phyloP scores from a whole-genome alignment of 2,113 vertebrate genomes.

The Serinus canaria region DNA sequence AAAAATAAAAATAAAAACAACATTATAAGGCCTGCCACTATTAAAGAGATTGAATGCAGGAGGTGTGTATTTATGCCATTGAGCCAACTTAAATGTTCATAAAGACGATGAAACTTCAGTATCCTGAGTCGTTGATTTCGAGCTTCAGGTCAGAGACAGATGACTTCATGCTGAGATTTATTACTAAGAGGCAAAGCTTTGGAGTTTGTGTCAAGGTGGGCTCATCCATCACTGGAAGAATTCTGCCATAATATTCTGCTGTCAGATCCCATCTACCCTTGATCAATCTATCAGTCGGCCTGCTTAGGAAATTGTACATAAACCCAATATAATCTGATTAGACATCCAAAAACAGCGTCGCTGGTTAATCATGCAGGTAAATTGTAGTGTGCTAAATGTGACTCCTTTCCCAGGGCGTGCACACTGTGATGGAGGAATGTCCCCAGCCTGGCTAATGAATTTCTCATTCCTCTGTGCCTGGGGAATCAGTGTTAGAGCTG shows the following conservation, averaged over 20 bases:
- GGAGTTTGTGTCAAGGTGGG: slow-evolving; percentile 58
- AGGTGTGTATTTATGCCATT: slow-evolving; percentile 40
- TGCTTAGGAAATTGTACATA: slow-evolving; percentile 55
- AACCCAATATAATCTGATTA: slow-evolving; percentile 27
- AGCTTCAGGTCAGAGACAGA: slow-evolving; percentile 71
- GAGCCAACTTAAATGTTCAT: slow-evolving; percentile 51
- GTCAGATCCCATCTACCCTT: slow-evolving; percentile 50
- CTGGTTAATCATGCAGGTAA: slow-evolving; percentile 66
- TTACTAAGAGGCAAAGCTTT: slow-evolving; percentile 56
- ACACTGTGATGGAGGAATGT: neutral
- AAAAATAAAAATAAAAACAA: slow-evolving; percentile 17
- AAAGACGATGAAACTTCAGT: slow-evolving; percentile 55
- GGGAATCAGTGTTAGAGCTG: neutral
- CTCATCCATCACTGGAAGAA: slow-evolving; percentile 49
- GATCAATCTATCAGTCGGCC: slow-evolving; percentile 45
- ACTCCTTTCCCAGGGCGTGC: neutral
- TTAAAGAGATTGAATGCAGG: slow-evolving; percentile 58
- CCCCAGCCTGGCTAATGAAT: slow-evolving; percentile 5
- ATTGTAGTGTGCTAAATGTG: slow-evolving; percentile 1
- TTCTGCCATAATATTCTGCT: slow-evolving; percentile 49
- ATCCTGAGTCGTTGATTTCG: slow-evolving; percentile 24
- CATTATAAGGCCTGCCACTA: slow-evolving; percentile 51
- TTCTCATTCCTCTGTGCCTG: neutral
- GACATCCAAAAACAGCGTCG: neutral
- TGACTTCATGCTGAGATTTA: slow-evolving; percentile 59